Conservation (phyloP, 2,797 vertebrate genomes). For the Bryconaethiops microstoma region DNA sequence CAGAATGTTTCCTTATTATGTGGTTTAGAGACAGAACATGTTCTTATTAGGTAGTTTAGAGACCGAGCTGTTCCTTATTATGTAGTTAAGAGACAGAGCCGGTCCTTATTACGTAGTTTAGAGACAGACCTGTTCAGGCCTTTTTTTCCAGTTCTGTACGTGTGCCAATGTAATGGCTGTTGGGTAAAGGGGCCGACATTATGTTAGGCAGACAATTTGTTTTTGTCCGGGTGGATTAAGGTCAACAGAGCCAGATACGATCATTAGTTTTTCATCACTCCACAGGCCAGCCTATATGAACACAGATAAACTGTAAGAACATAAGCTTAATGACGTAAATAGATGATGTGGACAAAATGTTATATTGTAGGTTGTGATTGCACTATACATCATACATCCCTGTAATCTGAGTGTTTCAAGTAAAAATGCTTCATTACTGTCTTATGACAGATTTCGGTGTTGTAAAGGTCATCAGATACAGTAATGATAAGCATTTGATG, state of each 20-base stretch:
- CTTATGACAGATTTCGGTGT: too few species aligned
- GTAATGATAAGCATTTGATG: too few species aligned
- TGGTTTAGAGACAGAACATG: neutral
- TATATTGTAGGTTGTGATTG: neutral
- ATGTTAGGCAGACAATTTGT: neutral
- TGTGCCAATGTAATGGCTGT: too few species aligned
- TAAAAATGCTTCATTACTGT: too few species aligned
- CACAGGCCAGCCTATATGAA: neutral
- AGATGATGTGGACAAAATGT: neutral
- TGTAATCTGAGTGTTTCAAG: too few species aligned
- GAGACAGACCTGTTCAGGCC: neutral
- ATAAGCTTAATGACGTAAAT: neutral
- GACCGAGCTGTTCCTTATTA: neutral
- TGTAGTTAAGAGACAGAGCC: neutral
- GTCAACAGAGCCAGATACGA: neutral
- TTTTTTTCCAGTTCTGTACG: too few species aligned
- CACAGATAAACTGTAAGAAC: neutral
- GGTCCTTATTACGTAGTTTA: neutral
- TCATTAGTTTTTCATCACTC: neutral
- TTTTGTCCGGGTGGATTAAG: neutral
- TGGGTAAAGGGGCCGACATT: too few species aligned
- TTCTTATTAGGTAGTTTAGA: neutral
- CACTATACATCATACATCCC: neutral
- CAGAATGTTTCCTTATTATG: neutral
- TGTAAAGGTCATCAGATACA: too few species aligned